phyloP scores from a whole-genome alignment of 2,797 vertebrate species.

The Clarias fuscus region DNA sequence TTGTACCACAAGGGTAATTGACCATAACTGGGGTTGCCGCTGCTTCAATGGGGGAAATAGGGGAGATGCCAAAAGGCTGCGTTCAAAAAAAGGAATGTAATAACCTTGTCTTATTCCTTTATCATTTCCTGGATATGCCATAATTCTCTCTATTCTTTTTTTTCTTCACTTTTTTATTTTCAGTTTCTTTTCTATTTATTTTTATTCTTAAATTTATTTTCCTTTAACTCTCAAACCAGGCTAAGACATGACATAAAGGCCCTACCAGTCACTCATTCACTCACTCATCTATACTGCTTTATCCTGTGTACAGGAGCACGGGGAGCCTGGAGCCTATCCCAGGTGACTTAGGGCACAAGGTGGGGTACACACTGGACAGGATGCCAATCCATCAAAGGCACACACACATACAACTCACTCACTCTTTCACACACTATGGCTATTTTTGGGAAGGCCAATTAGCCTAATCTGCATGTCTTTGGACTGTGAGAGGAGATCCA shows the following conservation, averaged over 20 bases:
- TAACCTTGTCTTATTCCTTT: neutral
- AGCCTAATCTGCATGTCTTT: no score
- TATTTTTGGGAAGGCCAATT: no score
- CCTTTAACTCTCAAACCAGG: neutral
- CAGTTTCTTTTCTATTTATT: neutral
- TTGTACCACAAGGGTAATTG: neutral
- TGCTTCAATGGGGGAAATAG: neutral
- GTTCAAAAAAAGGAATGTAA: neutral
- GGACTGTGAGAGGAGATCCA: no score
- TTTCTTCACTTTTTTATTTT: neutral
- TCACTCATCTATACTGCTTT: no score
- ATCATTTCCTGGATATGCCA: neutral
- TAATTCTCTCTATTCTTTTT: neutral
- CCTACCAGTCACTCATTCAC: neutral
- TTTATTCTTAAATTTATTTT: neutral
- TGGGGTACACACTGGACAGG: no score
- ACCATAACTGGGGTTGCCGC: neutral
- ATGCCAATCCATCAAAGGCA: no score
- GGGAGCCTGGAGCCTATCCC: no score
- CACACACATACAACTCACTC: no score
- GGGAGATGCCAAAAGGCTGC: no score
- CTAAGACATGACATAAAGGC: neutral
- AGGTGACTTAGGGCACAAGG: no score
- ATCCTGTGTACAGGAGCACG: no score
- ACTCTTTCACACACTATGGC: no score